These are phyloP conservation scores for Cottus gobio DNA, from an alignment of 2,113 vertebrate genomes.

Conservation along the genomic window DNA sequence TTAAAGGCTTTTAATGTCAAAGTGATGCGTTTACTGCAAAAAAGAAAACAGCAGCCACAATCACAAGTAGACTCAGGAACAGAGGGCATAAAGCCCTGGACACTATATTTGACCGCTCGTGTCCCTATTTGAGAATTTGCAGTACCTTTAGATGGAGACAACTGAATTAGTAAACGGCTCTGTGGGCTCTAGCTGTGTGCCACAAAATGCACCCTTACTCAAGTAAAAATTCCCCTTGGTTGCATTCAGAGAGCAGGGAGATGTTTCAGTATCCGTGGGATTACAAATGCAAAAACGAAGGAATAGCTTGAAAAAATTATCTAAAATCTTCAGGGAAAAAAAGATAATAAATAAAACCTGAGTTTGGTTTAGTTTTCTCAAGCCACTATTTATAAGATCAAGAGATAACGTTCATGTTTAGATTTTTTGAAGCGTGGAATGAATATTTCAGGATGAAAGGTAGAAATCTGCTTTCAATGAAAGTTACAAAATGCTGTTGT, in stretches of 20 bases:
- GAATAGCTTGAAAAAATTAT: neutral
- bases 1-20: slow-evolving; percentile 17
- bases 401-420: neutral
- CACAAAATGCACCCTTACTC: slow-evolving; percentile 4
- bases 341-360: neutral
- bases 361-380: neutral
- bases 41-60: neutral
- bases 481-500: neutral
- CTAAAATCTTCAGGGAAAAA: neutral
- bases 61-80: neutral
- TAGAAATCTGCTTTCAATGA: slow-evolving; percentile 5
- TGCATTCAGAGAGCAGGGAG: neutral
- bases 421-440: neutral
- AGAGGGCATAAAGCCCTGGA: neutral
- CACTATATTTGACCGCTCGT: neutral
- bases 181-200: slow-evolving; percentile 5
- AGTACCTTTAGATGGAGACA: neutral
- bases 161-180: neutral
- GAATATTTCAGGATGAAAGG: neutral
- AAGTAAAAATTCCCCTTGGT: neutral
- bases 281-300: neutral
- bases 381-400: neutral
- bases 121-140: neutral
- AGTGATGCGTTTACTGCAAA: neutral
- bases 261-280: neutral